Evolutionary conservation across 2,888 invertebrate species (phyloP), one percentile per base, ranked within the genome.

Genomic region (Athalia rosae): DNA sequence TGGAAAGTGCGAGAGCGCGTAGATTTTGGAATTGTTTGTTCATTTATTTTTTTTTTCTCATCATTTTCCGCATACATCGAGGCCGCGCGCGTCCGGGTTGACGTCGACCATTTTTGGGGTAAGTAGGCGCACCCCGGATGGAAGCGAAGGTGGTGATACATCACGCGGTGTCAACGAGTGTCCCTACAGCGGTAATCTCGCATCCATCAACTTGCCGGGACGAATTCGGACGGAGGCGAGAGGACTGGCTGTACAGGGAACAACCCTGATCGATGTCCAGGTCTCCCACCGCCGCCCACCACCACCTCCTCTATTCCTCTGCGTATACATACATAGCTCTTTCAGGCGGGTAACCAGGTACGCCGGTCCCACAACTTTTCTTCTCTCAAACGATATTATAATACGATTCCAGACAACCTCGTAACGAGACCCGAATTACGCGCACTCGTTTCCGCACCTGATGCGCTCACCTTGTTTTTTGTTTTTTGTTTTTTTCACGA

Each of bases 161-260:
- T 87, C 87, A 87, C 83, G 80, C 81, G 83, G 83, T 85, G 87
- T 87, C 87, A 85, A 85, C 86, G 86, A 85, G 85, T 86, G 84
- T 86, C 85, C 85, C 83, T 81, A 81, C 79, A 82, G 82, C 83
- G 82, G 85, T 89, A 89, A 89, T 88, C 89, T 88, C 87, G 84
- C 88, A 89, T 89, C 89, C 88, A 89, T 89, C 89, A 89, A 88
- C 83, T 83, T 82, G 83, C 82, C 82, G 81, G 76, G 79, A 80
- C 79, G 28, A 28, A 28, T 28, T 28, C 28, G 79, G 82, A 82
- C 79, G 79, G 83, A 82, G 82, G 79, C 80, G 82, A 79, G 78
- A 80, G 28, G 28, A 28, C 28, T 28, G 28, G 28, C n/a, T n/a
- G n/a, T n/a, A n/a, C 28, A 82, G 82, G 80, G 81, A 79, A 77